Evolutionary conservation across 2,797 vertebrate genomes (phyloP).

Genomic region (Characodon lateralis): DNA sequence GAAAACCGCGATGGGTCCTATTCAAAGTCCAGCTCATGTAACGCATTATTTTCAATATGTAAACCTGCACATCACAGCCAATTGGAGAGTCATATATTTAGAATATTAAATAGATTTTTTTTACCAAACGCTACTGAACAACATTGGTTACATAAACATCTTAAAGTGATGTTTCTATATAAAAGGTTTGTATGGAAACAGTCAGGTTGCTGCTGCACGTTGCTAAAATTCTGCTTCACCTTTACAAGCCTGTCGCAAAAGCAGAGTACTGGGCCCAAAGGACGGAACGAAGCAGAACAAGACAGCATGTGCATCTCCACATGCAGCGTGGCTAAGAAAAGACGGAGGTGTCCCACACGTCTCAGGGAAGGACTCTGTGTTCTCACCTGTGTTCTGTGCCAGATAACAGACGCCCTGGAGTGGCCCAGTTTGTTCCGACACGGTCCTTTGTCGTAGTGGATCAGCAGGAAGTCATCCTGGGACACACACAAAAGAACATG

Average conservation of each 20-base stretch:
- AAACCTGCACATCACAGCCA: constrained; percentile 9
- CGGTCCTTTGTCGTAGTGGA: constrained; percentile 98
- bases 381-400: constrained; percentile 98
- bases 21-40: constrained; percentile 6
- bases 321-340: constrained; percentile 33
- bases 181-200: constrained; percentile 27
- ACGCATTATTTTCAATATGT: constrained; percentile 13
- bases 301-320: constrained; percentile 51
- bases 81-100: constrained; percentile 9
- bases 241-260: constrained; percentile 25
- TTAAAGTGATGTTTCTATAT: constrained; percentile 4
- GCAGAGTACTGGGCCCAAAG: constrained; percentile 2
- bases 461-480: constrained; percentile 98
- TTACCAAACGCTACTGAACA: constrained; percentile 7
- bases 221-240: constrained; percentile 32
- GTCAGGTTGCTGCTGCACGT: constrained; percentile 1
- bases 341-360: neutral
- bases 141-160: constrained; percentile 35
- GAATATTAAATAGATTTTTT: constrained; percentile 25
- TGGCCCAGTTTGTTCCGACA: constrained; percentile 98
- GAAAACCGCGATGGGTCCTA: too few relatives aligned
- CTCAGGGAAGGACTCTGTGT: constrained; percentile 3
- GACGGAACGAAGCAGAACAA: constrained; percentile 22
- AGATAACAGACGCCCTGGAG: constrained; percentile 98
- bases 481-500: constrained; percentile 20